Evolutionary conservation across 1,140 invertebrate species (phyloP).

Genomic region (Atopsyche davidsoni): DNA sequence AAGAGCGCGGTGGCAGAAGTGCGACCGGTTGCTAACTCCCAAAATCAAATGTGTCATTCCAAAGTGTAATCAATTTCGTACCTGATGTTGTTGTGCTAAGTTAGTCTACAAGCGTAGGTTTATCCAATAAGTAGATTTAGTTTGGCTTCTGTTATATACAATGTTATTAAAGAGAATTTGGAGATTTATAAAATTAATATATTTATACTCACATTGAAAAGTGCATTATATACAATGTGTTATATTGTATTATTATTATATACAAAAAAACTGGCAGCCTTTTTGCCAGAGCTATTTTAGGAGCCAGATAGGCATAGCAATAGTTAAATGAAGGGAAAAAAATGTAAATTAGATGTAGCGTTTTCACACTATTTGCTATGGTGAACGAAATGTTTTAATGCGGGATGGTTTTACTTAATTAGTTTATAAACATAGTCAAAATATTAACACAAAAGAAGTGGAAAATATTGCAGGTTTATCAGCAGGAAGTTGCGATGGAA

Average conservation of each 20-base stretch:
- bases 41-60: slow-evolving; percentile 30
- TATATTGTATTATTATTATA: slow-evolving; percentile 7
- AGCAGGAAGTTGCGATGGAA: slow-evolving; percentile 1
- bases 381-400: too few relatives aligned
- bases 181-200: background rate
- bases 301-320: background rate
- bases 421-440: background rate
- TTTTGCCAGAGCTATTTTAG: background rate
- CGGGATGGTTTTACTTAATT: slow-evolving; percentile 20
- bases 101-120: slow-evolving; percentile 2
- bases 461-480: slow-evolving; percentile 24
- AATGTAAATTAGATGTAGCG: slow-evolving; percentile 23
- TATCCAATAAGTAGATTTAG: slow-evolving; percentile 31
- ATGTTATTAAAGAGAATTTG: slow-evolving; percentile 9
- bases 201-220: background rate
- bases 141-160: slow-evolving; percentile 32
- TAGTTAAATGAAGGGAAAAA: too few relatives aligned
- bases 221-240: slow-evolving; percentile 11
- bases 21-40: slow-evolving; percentile 22
- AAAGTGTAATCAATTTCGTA: slow-evolving; percentile 33
- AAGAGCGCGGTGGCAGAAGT: slow-evolving; percentile 40
- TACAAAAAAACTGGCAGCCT: slow-evolving; percentile 1
- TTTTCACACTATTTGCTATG: slow-evolving; percentile 31
- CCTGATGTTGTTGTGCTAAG: slow-evolving; percentile 24
- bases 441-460: slow-evolving; percentile 13